Base-by-base conservation (phyloP, 2,888 invertebrate genomes). In the Xestia sexstrigata region DNA sequence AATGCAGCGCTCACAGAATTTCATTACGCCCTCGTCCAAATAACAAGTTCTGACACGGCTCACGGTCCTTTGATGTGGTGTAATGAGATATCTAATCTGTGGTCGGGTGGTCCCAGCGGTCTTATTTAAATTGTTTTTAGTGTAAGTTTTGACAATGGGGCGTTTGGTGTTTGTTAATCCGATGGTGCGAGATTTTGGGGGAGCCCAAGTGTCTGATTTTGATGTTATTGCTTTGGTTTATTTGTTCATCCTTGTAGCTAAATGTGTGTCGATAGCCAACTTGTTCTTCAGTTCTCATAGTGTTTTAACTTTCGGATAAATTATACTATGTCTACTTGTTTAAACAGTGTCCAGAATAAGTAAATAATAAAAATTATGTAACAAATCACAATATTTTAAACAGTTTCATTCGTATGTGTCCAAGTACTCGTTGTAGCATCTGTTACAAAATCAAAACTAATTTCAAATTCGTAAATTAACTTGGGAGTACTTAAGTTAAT, bases 71-170 rank as follows among this genome's bases (percentile, higher is more conserved):
- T 93, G 93, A 93, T 91, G 91, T 89, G 75, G 74, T 77, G 84
- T 91, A 89, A 91, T 91, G 90, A 89, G 89, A 90, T 88, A 90
- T 89, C 87, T 90, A 88, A 91, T 89, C 87, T 91, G 92, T 77
- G 90, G 90, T 88, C 65, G 77, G 77, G 79, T 83, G 80, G 81
- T 77, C 79, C 74, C 83, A 67, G 70, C 71, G 74, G 83, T 76
- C 78, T 76, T 76, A 85, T 79, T 84, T 83, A 86, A 89, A 82
- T 89, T 87, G 82, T 86, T 89, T 88, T 89, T 85, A 88, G 88
- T 83, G 86, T 82, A 75, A 74, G 82, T 78, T 82, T 81, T 70
- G 85, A 84, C 75, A 81, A 68, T 79, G 73, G 80, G 85, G 82
- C 49, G 81, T 70, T 81, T 71, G 73, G 78, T 76, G 77, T 82